A percentile compares a stretch with the other conserved stretches of the same genome.
Conservation (phyloP, 2,888 invertebrate genomes). For the Drosophila aldrichi region DNA sequence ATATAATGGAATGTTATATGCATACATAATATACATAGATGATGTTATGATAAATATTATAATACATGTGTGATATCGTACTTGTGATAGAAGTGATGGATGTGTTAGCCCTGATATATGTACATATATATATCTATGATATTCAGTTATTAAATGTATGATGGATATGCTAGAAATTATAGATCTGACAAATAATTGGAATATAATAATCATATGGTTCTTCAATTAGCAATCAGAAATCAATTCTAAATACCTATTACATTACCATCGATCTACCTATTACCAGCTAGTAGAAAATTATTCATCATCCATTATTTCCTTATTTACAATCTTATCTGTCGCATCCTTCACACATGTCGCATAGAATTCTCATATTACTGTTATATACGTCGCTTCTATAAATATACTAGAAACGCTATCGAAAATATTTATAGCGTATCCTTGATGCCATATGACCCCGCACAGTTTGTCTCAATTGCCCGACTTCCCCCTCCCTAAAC, state of each 20-base stretch:
- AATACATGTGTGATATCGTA: neutral
- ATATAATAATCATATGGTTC: neutral
- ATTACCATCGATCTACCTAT: neutral
- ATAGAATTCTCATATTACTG: neutral
- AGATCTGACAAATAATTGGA: no score
- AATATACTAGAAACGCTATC: neutral
- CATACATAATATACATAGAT: no score
- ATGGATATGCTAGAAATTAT: neutral
- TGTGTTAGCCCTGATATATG: neutral
- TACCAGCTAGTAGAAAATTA: neutral
- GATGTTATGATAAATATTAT: no score
- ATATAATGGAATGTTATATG: neutral
- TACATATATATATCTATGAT: no score
- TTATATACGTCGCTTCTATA: neutral
- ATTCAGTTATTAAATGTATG: no score
- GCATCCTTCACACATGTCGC: neutral
- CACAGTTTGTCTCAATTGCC: slow-evolving; percentile 26
- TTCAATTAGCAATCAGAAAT: no score
- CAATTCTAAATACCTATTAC: neutral
- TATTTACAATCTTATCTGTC: neutral
- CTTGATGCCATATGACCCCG: slow-evolving; percentile 33
- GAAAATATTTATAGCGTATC: slow-evolving; percentile 43
- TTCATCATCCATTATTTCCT: neutral
- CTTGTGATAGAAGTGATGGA: neutral
- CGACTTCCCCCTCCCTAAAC: neutral